Evolutionary conservation across 2,797 vertebrate genomes (phyloP).

Genomic region (Hapalemur alaotrensis): DNA sequence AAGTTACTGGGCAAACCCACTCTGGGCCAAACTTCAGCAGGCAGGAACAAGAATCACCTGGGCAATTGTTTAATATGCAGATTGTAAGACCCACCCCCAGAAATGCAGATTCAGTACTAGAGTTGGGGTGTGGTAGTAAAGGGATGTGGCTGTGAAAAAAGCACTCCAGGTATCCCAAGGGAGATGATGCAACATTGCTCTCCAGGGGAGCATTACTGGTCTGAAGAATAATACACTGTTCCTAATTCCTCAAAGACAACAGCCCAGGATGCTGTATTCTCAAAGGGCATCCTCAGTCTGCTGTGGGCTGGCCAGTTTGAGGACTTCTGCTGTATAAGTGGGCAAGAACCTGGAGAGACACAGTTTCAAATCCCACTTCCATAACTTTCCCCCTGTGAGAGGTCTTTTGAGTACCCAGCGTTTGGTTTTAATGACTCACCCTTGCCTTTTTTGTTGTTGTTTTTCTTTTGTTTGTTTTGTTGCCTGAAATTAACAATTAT

Average conservation of each 20-base stretch:
- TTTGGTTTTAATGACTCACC: neutral
- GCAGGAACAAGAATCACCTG: neutral
- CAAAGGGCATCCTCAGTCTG: too few relatives aligned
- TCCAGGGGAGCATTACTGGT: neutral
- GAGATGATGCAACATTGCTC: neutral
- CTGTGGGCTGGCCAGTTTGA: neutral
- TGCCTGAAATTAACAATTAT: conserved; percentile 23
- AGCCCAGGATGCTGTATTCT: neutral
- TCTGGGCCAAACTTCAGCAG: neutral
- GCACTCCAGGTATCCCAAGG: neutral
- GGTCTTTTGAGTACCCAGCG: neutral
- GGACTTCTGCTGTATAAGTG: neutral
- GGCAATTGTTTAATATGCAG: neutral
- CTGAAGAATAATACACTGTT: neutral
- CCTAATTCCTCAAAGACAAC: neutral
- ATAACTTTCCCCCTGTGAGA: neutral
- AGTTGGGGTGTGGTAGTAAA: neutral
- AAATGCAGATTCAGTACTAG: neutral
- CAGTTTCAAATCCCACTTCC: neutral
- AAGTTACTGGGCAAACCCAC: neutral
- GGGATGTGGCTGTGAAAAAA: neutral
- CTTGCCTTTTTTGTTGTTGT: neutral
- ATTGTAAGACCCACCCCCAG: neutral
- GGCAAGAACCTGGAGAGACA: neutral
- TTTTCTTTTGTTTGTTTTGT: neutral